A percentile compares a stretch with the other conserved stretches of the same genome.
phyloP scores from a whole-genome alignment of 2,113 vertebrate genomes.

The Noctilio leporinus region DNA sequence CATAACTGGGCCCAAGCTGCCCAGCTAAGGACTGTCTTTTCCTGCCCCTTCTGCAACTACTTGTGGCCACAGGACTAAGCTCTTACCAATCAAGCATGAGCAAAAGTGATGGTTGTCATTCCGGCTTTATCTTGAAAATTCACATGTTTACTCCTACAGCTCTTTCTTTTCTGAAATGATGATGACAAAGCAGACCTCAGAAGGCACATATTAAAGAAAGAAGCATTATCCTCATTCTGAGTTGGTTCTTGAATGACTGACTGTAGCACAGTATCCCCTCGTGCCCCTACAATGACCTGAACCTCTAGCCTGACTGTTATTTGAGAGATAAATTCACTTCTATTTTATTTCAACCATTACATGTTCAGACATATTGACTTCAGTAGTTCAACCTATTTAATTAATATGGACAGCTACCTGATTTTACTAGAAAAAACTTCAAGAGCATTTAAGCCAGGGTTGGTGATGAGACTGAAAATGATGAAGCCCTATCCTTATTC shows the following conservation, averaged over 20 bases:
- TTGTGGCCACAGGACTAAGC: neutral
- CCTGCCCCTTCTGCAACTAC: neutral
- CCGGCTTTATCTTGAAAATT: neutral
- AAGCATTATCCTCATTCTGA: neutral
- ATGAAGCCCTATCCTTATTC: neutral
- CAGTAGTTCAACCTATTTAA: neutral
- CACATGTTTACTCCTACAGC: accelerated
- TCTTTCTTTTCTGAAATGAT: neutral
- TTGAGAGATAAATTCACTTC: neutral
- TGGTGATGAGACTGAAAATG: neutral
- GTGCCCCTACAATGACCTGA: neutral
- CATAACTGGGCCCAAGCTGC: neutral
- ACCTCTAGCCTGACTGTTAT: neutral
- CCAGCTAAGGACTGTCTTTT: neutral
- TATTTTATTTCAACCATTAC: neutral
- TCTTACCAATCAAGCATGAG: neutral
- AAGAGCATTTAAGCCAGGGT: neutral
- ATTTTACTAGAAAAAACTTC: neutral
- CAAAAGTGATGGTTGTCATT: neutral
- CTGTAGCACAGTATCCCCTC: neutral
- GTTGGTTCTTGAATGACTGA: neutral
- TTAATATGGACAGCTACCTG: neutral
- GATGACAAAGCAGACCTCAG: neutral
- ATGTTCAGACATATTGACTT: neutral
- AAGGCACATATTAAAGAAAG: neutral